A percentile compares a stretch with the other conserved stretches of the same genome.
phyloP scores from a whole-genome alignment of 2,888 invertebrate genomes.

The Helobdella robusta region DNA sequence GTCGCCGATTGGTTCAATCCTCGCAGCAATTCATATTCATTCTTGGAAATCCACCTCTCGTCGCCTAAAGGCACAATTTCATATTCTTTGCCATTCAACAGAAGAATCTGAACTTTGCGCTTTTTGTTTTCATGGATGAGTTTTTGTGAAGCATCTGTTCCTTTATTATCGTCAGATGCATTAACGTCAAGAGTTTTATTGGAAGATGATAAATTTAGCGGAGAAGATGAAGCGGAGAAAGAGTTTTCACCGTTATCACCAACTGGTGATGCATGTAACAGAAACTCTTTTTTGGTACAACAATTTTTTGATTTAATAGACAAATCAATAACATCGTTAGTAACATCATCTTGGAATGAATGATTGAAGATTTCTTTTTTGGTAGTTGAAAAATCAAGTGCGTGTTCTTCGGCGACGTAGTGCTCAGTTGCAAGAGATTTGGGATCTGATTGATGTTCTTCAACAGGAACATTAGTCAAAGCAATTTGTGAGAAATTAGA shows the following conservation, averaged over 20 bases:
- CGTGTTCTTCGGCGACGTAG: neutral
- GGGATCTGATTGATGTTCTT: neutral
- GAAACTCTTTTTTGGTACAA: neutral
- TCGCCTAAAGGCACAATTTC: slow-evolving; percentile 36
- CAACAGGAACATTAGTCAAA: neutral
- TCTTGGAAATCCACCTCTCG: slow-evolving; percentile 34
- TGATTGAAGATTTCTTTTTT: neutral
- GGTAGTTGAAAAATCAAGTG: neutral
- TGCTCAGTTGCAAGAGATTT: neutral
- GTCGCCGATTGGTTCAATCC: slow-evolving; percentile 22
- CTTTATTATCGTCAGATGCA: neutral
- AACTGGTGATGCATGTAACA: too few relatives aligned
- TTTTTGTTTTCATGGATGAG: neutral
- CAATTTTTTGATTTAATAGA: neutral
- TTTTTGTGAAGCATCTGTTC: too few relatives aligned
- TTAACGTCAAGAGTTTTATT: neutral
- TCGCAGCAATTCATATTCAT: slow-evolving; percentile 34
- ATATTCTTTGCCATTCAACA: slow-evolving; percentile 37
- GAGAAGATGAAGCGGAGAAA: neutral
- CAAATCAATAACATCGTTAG: slow-evolving; percentile 1
- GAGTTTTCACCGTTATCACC: neutral
- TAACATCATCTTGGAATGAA: neutral
- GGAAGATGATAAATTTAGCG: slow-evolving; percentile 10
- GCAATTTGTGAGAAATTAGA: neutral
- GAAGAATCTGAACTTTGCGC: slow-evolving; percentile 32